phyloP scores from a whole-genome alignment of 2,888 invertebrate species.

The Drosophila fungiperda region DNA sequence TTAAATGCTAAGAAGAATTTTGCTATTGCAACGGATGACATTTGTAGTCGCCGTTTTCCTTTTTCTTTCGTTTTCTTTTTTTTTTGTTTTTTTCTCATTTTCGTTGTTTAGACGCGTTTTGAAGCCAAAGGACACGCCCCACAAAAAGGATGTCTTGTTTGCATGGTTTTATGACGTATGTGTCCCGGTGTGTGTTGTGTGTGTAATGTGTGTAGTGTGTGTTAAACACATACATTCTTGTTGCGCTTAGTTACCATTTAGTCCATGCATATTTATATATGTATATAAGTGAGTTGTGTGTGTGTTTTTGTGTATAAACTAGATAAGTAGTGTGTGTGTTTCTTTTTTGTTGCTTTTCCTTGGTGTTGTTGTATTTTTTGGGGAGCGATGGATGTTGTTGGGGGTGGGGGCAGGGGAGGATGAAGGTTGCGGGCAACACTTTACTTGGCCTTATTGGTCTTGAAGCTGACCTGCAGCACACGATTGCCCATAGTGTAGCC shows the following conservation, averaged over 20 bases:
- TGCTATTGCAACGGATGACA: conserved; percentile 67
- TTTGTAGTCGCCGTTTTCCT: conserved; percentile 31
- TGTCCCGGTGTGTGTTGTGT: conserved; percentile 22
- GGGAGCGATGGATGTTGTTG: conserved; percentile 5
- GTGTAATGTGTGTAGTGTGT: conserved; percentile 28
- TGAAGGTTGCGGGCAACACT: conserved; percentile 5
- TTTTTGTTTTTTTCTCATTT: conserved; percentile 50
- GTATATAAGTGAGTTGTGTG: conserved; percentile 59
- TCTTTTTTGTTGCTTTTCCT: conserved; percentile 16
- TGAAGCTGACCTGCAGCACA: conserved; percentile 98
- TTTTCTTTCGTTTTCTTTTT: conserved; percentile 44
- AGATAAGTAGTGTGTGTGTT: conserved; percentile 47
- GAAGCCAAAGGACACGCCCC: conserved; percentile 25
- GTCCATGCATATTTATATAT: conserved; percentile 77
- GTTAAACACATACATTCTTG: conserved; percentile 69
- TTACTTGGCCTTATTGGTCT: conserved; percentile 93
- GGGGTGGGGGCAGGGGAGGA: background rate
- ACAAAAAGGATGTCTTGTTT: conserved; percentile 8
- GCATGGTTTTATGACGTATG: conserved; percentile 18
- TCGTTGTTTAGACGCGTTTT: conserved; percentile 68
- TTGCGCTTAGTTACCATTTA: conserved; percentile 73
- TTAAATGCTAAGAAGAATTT: conserved; percentile 77
- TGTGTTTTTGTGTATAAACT: conserved; percentile 43
- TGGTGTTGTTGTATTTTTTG: background rate
- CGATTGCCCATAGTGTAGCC: conserved; percentile 98